Conservation (phyloP, 2,888 invertebrate species). For the Caenorhabditis sp. region DNA sequence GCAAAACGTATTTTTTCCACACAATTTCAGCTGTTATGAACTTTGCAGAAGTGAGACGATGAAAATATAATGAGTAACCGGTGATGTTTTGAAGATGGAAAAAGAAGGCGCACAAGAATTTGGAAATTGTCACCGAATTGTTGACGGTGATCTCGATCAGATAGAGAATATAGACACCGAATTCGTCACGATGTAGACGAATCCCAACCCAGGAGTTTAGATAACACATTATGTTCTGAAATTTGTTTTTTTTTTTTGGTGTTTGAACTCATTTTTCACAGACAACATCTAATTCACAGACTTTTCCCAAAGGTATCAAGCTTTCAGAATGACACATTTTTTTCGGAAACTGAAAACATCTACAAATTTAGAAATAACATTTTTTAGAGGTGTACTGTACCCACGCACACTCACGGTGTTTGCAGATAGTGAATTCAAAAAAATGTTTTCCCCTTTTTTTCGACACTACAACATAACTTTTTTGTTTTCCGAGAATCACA, state of each 20-base stretch:
- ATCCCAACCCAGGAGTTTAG: neutral
- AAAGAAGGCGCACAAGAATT: neutral
- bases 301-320: too few relatives aligned
- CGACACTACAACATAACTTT: too few relatives aligned
- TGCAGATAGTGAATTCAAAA: too few relatives aligned
- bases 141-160: neutral
- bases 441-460: too few relatives aligned
- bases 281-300: too few relatives aligned
- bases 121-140: neutral
- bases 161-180: neutral
- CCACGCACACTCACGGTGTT: too few relatives aligned
- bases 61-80: slow-evolving; percentile 9
- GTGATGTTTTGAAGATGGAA: slow-evolving; percentile 34
- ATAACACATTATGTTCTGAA: neutral
- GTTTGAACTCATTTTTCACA: too few relatives aligned
- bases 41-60: slow-evolving; percentile 11
- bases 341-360: too few relatives aligned
- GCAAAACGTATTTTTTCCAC: slow-evolving; percentile 11
- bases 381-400: too few relatives aligned
- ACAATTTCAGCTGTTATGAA: slow-evolving; percentile 16
- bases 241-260: neutral
- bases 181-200: neutral
- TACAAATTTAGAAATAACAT: too few relatives aligned
- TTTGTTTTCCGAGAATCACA: too few relatives aligned
- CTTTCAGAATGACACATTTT: too few relatives aligned